phyloP scores from a whole-genome alignment of 2,113 vertebrate genomes.

The Himantopus leucocephalus region DNA sequence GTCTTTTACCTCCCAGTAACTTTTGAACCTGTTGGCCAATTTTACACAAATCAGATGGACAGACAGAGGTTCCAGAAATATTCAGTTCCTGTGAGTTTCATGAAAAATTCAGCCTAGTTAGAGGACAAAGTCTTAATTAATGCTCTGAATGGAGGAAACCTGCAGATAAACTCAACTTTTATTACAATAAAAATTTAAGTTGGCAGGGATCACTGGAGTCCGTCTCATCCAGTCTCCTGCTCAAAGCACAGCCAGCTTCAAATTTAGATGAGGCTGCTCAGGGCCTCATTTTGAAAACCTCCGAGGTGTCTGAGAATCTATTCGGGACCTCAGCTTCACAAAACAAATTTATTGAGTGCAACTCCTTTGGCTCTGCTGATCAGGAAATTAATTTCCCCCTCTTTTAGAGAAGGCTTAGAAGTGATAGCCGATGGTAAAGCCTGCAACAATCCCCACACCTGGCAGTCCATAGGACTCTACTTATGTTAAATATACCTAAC shows the following conservation, averaged over 20 bases:
- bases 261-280: not conserved
- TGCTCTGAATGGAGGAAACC: not conserved
- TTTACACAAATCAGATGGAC: not conserved
- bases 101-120: not conserved
- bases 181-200: not conserved
- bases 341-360: not conserved
- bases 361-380: not conserved
- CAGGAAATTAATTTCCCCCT: not conserved
- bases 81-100: not conserved
- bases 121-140: not conserved
- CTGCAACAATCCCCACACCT: not conserved
- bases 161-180: not conserved
- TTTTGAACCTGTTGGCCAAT: not conserved
- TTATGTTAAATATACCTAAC: not conserved
- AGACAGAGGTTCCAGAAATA: not conserved
- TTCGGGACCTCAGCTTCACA: not conserved
- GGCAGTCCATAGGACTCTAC: not conserved
- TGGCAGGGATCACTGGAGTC: not conserved
- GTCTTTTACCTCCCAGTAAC: not conserved
- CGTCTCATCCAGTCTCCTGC: not conserved
- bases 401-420: not conserved
- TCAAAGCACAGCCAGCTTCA: not conserved
- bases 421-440: not conserved
- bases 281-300: not conserved
- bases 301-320: not conserved